Percentiles rank a stretch among this genome's conserved stretches.
Conservation (phyloP, 2,113 vertebrate genomes). For the Setophaga kirtlandii region DNA sequence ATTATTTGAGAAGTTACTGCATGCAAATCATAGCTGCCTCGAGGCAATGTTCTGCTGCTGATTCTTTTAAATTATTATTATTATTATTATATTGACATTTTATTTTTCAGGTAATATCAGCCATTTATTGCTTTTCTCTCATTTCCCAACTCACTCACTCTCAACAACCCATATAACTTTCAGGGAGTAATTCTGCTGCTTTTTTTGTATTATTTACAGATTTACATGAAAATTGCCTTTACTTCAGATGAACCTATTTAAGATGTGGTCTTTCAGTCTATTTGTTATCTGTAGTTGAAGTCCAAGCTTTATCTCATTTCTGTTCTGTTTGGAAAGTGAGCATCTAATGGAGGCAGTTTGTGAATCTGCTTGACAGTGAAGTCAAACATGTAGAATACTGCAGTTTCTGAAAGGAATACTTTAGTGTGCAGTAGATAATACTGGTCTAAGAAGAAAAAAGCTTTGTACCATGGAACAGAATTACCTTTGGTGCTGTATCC, state of each 20-base stretch:
- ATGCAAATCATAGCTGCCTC: constrained; percentile 7
- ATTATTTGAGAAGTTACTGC: not conserved
- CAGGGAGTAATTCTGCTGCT: not conserved
- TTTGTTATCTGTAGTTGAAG: not conserved
- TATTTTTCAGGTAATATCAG: constrained; percentile 5
- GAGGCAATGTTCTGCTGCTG: not conserved
- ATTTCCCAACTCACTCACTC: not conserved
- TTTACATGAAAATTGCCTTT: not conserved
- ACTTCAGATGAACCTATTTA: not conserved
- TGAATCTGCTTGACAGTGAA: not conserved
- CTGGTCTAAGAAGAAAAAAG: not conserved
- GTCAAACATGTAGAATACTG: not conserved
- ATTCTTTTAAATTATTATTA: constrained; percentile 5
- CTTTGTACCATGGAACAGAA: not conserved
- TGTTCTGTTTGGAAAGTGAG: not conserved
- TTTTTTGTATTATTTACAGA: not conserved
- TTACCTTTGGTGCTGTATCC: not conserved
- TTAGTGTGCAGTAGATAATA: not conserved
- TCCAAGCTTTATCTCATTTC: not conserved
- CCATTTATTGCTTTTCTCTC: not conserved
- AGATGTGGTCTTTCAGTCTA: not conserved
- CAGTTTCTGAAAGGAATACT: not conserved
- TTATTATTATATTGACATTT: constrained; percentile 30
- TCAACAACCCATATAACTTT: not conserved
- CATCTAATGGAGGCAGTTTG: not conserved